Base-by-base conservation (phyloP, 2,797 vertebrate species). In the Geotria australis region DNA sequence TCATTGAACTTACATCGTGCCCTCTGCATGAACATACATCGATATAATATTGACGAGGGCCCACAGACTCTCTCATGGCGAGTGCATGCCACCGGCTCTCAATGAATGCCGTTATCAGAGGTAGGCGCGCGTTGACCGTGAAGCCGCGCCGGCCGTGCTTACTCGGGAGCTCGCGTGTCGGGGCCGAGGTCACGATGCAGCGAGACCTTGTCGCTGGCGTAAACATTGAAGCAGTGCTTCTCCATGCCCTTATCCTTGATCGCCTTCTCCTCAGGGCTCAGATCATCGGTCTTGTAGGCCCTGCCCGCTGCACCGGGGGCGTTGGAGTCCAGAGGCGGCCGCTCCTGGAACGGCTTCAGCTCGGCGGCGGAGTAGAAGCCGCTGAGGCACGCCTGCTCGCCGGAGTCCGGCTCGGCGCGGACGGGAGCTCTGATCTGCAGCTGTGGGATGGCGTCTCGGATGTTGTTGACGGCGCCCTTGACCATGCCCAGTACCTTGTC, bases 181-280 rank as follows among this genome's bases (percentile, higher is more conserved):
- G 80, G 79, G 45, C 89, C 89, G 56, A 96, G 74, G 48, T 76
- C 70, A 1, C 89, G 76, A 65, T 86, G 83, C 53, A 95, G 75
- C 2, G 89, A 94, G 68, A 96, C 83, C 47, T 70, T 80, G 66
- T 93, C 88, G 10, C 82, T 93, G 70, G 83, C 83, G 57, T 80
- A 96, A 69, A 84, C 81, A 59, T 96, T 96, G 70, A 96, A 96
- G 62, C 89, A 95, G 64, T 96, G 79, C 7, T 81, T 78, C n/a
- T 74, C 78, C 59, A 81, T 81, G 10, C 88, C 85, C 1, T 67
- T 67, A 10, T 79, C 76, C 64, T 85, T 93, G 64, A 93, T 83
- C 64, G 76, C 76, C 15, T 66, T 71, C 65, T 95, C 83, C 57
- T 73, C 72, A 0, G 73, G 65, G 0, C 68, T 72, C 77, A 89